phyloP scores from a whole-genome alignment of 2,113 vertebrate genomes.

The Ceuthmochares aereus region DNA sequence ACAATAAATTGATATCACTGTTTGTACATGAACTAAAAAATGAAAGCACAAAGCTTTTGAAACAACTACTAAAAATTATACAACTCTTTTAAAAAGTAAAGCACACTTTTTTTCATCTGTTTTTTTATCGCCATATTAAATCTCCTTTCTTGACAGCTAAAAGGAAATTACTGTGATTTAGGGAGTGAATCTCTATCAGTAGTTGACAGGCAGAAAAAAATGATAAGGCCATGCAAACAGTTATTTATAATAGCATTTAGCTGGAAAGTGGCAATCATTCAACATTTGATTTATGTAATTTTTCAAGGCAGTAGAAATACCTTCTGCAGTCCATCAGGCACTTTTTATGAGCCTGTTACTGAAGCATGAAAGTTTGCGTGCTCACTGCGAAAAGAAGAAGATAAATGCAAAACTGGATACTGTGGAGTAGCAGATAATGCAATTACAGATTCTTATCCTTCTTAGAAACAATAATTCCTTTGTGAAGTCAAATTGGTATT shows the following conservation, averaged over 20 bases:
- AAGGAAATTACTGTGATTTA: constrained; percentile 77
- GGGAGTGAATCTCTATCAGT: constrained; percentile 76
- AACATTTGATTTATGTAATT: constrained; percentile 67
- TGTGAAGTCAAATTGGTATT: not conserved
- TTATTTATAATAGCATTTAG: constrained; percentile 79
- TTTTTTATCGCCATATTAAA: constrained; percentile 75
- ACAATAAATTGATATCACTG: not conserved
- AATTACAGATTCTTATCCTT: not conserved
- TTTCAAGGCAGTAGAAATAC: constrained; percentile 46
- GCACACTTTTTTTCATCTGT: constrained; percentile 37
- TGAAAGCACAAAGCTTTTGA: constrained; percentile 1
- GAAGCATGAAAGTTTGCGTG: constrained; percentile 36
- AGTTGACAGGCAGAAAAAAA: constrained; percentile 68
- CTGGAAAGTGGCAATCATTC: constrained; percentile 61
- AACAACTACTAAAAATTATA: constrained; percentile 40
- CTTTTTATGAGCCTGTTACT: constrained; percentile 43
- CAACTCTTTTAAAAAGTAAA: constrained; percentile 51
- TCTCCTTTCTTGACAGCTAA: constrained; percentile 68
- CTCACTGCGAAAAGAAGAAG: constrained; percentile 10
- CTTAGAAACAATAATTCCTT: not conserved
- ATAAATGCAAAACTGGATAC: constrained; percentile 24
- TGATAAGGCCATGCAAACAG: constrained; percentile 67
- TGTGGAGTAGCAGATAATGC: not conserved
- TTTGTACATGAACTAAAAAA: not conserved
- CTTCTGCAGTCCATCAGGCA: constrained; percentile 42